These are phyloP conservation scores for Sminthurides bifidus DNA, from an alignment of 1,140 invertebrate genomes.

Conservation along the genomic window DNA sequence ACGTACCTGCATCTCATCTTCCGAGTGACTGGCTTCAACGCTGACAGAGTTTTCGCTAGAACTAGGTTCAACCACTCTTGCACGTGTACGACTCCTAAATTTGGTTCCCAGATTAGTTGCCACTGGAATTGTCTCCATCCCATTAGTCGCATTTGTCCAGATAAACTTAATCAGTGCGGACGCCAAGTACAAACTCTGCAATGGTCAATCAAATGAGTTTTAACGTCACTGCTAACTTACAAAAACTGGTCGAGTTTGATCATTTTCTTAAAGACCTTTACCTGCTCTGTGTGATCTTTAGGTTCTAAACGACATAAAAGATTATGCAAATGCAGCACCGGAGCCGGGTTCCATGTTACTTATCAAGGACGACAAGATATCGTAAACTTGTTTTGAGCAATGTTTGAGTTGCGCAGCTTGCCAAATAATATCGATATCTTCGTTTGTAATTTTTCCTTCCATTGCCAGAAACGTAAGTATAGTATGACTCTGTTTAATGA, in stretches of 20 bases:
- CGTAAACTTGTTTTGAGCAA: constrained; percentile 83
- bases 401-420: constrained; percentile 85
- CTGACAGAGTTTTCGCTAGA: constrained; percentile 33
- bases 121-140: constrained; percentile 10
- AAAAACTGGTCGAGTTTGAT: constrained; percentile 4
- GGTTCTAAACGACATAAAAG: constrained; percentile 71
- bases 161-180: constrained; percentile 65
- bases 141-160: constrained; percentile 26
- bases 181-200: constrained; percentile 69
- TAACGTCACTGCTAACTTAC: not conserved
- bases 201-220: constrained; percentile 25
- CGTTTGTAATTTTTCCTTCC: constrained; percentile 76
- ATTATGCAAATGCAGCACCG: constrained; percentile 74
- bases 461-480: constrained; percentile 83
- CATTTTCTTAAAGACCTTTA: constrained; percentile 32
- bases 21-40: constrained; percentile 29
- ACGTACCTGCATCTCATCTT: constrained; percentile 25
- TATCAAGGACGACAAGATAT: constrained; percentile 74
- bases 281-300: constrained; percentile 82
- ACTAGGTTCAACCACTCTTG: constrained; percentile 14
- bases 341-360: constrained; percentile 76
- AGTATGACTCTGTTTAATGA: constrained; percentile 88
- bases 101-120: constrained; percentile 1
- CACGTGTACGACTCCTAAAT: not conserved
- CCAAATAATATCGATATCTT: constrained; percentile 88